Conservation (phyloP, 1,140 invertebrate species). For the Drosophila elegans region DNA sequence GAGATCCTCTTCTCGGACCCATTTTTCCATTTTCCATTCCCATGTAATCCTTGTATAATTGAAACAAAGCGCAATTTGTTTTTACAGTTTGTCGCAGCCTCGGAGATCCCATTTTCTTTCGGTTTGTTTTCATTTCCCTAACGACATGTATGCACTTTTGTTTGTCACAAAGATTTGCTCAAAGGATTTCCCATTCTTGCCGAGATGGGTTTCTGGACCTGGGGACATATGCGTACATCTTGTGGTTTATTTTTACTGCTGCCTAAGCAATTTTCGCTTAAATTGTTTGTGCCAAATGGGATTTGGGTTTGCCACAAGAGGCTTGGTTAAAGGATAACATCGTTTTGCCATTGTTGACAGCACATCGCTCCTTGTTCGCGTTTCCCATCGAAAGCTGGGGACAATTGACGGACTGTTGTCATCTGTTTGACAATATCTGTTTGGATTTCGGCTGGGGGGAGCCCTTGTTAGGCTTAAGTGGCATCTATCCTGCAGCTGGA, state of each 20-base stretch:
- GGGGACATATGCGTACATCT: conserved; percentile 62
- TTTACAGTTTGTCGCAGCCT: conserved; percentile 82
- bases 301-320: conserved; percentile 78
- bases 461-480: conserved; percentile 29
- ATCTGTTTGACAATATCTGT: conserved; percentile 65
- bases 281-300: conserved; percentile 79
- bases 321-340: conserved; percentile 82
- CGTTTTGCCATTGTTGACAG: conserved; percentile 78
- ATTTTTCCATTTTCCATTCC: conserved; percentile 16
- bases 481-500: conserved; percentile 36
- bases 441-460: conserved; percentile 36
- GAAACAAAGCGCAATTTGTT: conserved; percentile 82
- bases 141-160: conserved; percentile 49
- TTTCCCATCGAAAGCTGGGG: conserved; percentile 30
- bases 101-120: conserved; percentile 71
- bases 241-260: conserved; percentile 73
- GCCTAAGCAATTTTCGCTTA: conserved; percentile 79
- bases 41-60: conserved; percentile 81
- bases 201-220: conserved; percentile 2
- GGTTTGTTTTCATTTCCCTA: conserved; percentile 77
- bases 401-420: conserved; percentile 68
- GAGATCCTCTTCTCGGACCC: conserved; percentile 7
- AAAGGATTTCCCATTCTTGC: conserved; percentile 61
- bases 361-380: conserved; percentile 34
- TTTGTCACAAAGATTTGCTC: conserved; percentile 71